These are phyloP conservation scores for Ganaspis sp. DNA, from an alignment of 1,140 invertebrate species.

Conservation along the genomic window DNA sequence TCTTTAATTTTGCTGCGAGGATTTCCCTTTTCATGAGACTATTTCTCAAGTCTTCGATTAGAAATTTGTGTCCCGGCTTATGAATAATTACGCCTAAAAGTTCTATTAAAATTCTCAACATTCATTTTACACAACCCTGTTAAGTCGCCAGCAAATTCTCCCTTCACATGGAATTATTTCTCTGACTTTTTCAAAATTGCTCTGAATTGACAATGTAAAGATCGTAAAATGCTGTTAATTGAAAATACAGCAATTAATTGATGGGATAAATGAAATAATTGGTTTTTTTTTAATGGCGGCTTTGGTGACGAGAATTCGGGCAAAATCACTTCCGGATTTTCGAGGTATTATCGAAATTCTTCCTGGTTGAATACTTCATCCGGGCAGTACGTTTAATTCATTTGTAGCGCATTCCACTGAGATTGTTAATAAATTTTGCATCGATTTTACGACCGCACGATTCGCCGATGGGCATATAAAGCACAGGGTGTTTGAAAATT, in stretches of 20 bases:
- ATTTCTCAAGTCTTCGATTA: background rate
- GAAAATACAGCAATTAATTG: background rate
- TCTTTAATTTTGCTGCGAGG: too few species aligned
- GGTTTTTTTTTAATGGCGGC: background rate
- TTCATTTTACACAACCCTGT: too few species aligned
- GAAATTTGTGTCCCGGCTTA: background rate
- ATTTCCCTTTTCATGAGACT: background rate
- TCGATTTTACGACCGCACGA: slow-evolving; percentile 36
- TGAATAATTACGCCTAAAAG: too few species aligned
- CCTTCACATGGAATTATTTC: too few species aligned
- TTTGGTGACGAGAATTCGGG: background rate
- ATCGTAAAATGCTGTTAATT: background rate
- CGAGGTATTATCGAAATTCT: background rate
- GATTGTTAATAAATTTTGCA: slow-evolving; percentile 50
- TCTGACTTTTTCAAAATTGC: too few species aligned
- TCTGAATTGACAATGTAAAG: too few species aligned
- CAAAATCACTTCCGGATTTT: background rate
- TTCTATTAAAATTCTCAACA: too few species aligned
- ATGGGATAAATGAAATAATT: background rate
- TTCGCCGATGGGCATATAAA: slow-evolving; percentile 33
- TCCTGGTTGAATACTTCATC: background rate
- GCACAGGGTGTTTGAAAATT: too few species aligned
- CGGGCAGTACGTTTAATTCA: background rate
- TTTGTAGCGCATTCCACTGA: slow-evolving; percentile 49
- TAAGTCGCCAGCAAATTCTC: too few species aligned